These are phyloP conservation scores for Nomada flava DNA, from an alignment of 2,888 invertebrate species.

Conservation along the genomic window DNA sequence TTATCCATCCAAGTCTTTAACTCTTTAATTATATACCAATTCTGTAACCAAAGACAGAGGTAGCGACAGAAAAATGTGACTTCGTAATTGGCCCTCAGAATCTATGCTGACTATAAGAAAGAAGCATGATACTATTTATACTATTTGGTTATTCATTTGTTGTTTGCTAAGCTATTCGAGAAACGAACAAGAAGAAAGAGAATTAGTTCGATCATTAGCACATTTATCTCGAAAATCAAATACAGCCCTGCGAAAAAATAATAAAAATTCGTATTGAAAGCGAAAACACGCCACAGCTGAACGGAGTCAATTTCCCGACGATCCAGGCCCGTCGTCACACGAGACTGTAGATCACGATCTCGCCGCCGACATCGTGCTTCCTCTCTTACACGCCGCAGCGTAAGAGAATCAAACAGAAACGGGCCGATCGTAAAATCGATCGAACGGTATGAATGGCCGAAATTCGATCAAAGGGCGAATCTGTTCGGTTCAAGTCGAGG, in stretches of 20 bases:
- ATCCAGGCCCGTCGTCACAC: slow-evolving; percentile 46
- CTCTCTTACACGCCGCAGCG: neutral
- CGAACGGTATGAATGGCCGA: slow-evolving; percentile 77
- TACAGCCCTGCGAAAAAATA: neutral
- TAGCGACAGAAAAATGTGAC: neutral
- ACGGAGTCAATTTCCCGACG: slow-evolving; percentile 64
- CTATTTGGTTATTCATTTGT: too few species aligned
- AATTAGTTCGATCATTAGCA: too few species aligned
- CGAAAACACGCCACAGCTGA: slow-evolving; percentile 55
- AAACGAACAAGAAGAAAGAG: too few species aligned
- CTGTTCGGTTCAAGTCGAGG: slow-evolving; percentile 56
- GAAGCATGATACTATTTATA: too few species aligned
- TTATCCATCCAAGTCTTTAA: too few species aligned
- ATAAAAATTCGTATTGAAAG: neutral
- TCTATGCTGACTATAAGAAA: too few species aligned
- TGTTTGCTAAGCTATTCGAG: too few species aligned
- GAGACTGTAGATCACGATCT: slow-evolving; percentile 56
- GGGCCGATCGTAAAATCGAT: slow-evolving; percentile 67
- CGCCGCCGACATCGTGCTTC: slow-evolving; percentile 36
- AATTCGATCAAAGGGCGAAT: slow-evolving; percentile 81
- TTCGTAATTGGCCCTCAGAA: too few species aligned
- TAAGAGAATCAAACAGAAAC: slow-evolving; percentile 31
- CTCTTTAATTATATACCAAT: too few species aligned
- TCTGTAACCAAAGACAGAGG: neutral
- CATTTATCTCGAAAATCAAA: too few species aligned